These are phyloP conservation scores for Aurelia sp. DNA, from an alignment of 30 jellyfish, hydroid and myxozoan genomes.

Conservation along the genomic window DNA sequence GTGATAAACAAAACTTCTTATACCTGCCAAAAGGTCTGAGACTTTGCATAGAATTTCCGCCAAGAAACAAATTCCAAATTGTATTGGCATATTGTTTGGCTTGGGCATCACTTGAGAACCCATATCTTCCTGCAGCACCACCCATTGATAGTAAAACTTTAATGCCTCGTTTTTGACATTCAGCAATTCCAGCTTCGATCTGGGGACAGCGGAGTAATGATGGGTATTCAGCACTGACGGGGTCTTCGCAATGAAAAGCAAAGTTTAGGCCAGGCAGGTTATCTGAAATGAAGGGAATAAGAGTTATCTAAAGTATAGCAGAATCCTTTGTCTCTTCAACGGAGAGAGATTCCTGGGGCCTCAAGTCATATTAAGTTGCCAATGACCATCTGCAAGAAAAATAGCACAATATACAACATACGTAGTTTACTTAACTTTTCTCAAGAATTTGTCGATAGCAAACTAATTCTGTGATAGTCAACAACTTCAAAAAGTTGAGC, in stretches of 20 bases:
- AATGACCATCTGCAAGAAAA: too few species aligned
- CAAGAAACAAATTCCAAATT: conserved; percentile 89
- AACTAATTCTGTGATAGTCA: too few species aligned
- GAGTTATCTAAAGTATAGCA: not conserved
- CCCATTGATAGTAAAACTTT: conserved; percentile 95
- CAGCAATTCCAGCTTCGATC: conserved; percentile 86
- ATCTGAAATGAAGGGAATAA: conserved; percentile 47
- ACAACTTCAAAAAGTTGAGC: too few species aligned
- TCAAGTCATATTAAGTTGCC: too few species aligned
- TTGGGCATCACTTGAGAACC: conserved; percentile 83
- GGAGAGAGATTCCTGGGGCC: too few species aligned
- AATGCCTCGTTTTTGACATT: conserved; percentile 91
- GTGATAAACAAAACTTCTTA: too few species aligned
- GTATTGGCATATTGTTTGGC: conserved; percentile 86
- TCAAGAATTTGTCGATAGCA: too few species aligned
- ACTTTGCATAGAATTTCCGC: conserved; percentile 69
- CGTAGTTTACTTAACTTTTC: too few species aligned
- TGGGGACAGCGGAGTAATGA: conserved; percentile 83
- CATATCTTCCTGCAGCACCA: conserved; percentile 97
- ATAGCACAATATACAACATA: too few species aligned
- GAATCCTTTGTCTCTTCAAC: too few species aligned
- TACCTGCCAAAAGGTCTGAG: conserved; percentile 98
- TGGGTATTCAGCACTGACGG: conserved; percentile 89
- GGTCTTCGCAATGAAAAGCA: conserved; percentile 96
- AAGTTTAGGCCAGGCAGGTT: conserved; percentile 95